Conservation (phyloP, 2,113 vertebrate genomes). For the Grammatotria lemairii region DNA sequence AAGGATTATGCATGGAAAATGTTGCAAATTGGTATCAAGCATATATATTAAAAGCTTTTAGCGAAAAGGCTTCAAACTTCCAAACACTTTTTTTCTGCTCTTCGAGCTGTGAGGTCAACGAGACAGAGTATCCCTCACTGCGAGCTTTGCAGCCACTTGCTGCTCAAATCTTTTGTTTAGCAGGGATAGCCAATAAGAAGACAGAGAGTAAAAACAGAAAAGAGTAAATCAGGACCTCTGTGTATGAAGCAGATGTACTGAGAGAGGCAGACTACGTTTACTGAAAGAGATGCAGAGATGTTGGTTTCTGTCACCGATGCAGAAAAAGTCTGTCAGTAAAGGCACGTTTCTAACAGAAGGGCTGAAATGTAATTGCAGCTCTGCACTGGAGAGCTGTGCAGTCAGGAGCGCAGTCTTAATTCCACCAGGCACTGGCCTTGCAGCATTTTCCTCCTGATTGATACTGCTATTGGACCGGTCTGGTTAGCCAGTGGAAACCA, state of each 20-base stretch:
- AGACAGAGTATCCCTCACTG: background rate
- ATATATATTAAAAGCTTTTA: background rate
- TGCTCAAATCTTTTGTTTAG: background rate
- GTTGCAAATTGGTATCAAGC: background rate
- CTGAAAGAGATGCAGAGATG: background rate
- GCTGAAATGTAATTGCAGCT: conserved; percentile 22
- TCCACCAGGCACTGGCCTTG: conserved; percentile 27
- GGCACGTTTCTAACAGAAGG: background rate
- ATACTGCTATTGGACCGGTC: conserved; percentile 39
- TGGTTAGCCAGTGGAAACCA: conserved; percentile 43
- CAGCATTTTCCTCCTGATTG: conserved; percentile 45
- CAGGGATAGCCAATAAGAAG: background rate
- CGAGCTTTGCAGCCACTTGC: background rate
- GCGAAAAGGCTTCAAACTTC: background rate
- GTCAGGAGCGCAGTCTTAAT: conserved; percentile 23
- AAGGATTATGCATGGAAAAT: background rate
- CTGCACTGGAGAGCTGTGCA: background rate
- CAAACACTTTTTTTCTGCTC: background rate
- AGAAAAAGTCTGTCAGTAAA: background rate
- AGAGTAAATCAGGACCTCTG: background rate
- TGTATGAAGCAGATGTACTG: background rate
- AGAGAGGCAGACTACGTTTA: background rate
- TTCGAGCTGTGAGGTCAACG: background rate
- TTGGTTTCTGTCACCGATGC: background rate
- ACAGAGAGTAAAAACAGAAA: background rate